Evolutionary conservation across 2,113 vertebrate species (phyloP), one percentile per base, ranked within the genome.

Genomic region (Oophaga pumilio): DNA sequence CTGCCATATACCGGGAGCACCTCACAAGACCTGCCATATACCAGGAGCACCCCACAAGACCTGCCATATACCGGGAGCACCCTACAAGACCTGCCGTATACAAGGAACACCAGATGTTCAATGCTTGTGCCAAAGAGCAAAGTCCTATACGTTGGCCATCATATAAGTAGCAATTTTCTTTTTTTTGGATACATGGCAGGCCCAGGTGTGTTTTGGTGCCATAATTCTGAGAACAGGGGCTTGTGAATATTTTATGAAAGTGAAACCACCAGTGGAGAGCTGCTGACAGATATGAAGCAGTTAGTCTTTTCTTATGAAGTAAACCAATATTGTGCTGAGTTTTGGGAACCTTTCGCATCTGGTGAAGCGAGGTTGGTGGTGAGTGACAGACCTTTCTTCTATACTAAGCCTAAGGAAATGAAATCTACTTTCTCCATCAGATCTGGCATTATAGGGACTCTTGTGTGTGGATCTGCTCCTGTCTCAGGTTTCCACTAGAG

Each of bases 341-440:
- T 66, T 53, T 33, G 43, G 60, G 85, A 79, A 28, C 24, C 33
- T 13, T 62, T 57, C 7, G 33, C 74, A 78, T 64, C 85, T 86
- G 85, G 85, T 78, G n/a, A 22, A 17, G 28, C 24, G 71, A 78
- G 43, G 49, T 57, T 33, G 8, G 57, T 57, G 13, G 15, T 86
- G 85, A 86, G 76, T 86, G 85, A 86, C 85, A 86, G 85, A 69
- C 50, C n/a, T 79, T 57, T 56, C 85, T 53, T 24, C 49, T 12
- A 56, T 24, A 64, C 85, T 86, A 86, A 86, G 60, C 85, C 62
- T 52, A 77, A 79, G 85, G 76, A 86, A 86, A 86, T 79, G 43
- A 86, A 86, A 86, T 62, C 62, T 66, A 22, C 43, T 69, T 24
- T 86, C 76, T 56, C n/a, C 85, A 68, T 77, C 74, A 86, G 73